Conservation (phyloP, 2,797 vertebrate genomes). For the Muscicapa striata region DNA sequence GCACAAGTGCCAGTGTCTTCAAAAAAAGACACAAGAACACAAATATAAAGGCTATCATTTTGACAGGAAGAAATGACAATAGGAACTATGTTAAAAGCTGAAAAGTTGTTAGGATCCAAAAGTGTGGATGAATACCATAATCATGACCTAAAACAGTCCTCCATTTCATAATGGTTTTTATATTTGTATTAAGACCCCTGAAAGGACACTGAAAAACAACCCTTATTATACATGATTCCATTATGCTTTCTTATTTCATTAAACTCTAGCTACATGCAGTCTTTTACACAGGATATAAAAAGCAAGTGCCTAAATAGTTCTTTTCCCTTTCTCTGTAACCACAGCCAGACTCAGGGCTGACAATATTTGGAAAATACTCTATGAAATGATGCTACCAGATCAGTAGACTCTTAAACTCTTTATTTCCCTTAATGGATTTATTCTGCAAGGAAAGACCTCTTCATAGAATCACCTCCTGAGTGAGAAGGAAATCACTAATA, state of each 20-base stretch:
- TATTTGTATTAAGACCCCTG: neutral
- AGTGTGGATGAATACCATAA: neutral
- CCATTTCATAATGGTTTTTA: neutral
- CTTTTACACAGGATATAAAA: neutral
- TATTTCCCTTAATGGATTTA: neutral
- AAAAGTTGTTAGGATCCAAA: neutral
- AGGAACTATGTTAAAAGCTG: neutral
- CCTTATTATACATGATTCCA: neutral
- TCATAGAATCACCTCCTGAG: neutral
- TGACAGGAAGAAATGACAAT: neutral
- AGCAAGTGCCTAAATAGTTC: neutral
- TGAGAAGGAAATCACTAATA: neutral
- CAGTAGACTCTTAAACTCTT: neutral
- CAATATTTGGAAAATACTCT: neutral
- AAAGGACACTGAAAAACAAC: neutral
- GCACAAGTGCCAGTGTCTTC: neutral
- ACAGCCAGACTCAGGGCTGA: neutral
- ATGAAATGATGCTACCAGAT: neutral
- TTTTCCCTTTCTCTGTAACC: neutral
- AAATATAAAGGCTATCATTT: neutral
- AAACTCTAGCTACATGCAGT: fast-evolving
- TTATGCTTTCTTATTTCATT: neutral
- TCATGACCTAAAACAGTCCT: neutral
- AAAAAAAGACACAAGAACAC: neutral
- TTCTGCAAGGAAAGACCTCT: neutral